Base-by-base conservation (phyloP, 2,797 vertebrate genomes). In the Micrastur ruficollis region DNA sequence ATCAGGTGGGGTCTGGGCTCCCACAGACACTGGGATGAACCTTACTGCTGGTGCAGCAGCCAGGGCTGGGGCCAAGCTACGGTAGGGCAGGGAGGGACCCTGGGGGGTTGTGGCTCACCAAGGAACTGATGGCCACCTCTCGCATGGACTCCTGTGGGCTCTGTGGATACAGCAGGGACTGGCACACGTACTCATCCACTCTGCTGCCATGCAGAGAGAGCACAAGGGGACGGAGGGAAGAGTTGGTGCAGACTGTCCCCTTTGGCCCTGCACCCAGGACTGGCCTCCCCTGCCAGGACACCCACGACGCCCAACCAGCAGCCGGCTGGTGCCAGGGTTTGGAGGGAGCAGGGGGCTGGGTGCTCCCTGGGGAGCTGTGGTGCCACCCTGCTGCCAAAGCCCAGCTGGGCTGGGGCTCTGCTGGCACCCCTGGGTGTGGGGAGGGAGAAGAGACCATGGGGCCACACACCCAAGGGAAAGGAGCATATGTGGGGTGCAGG, bases 401-500 rank as follows among this genome's bases (percentile, higher is more conserved):
- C n/a, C 47, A 32, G 22, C 32, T 21, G 49, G 50, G 44, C 14
- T 2, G 3, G 44, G 15, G 29, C 49, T 50, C 46, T 5, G 1
- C 8, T 5, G 5, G 22, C 34, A 75, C 11, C 32, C 4, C 15
- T 0, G 2, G 36, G 20, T 29, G 44, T 9, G 1, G 14, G 47
- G 34, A 55, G 26, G 53, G 68, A 53, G 50, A n/a, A 58, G n/a
- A 40, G 8, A 5, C 29, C 9, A 0, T 1, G 2, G 18, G 32
- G 32, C 53, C 1, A 0, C 8, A 23, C 0, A 0, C 8, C 23
- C 1, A 1, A 12, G 31, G 31, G 63, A 42, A 47, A 15, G 40
- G 12, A 50, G 21, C 1, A 0, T 2, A 1, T 15, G 18, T 4
- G 47, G 14, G 7, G 4, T 5, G 1, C 34, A n/a, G 58, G 29